These are phyloP conservation scores for Denticeps clupeoides DNA, from an alignment of 2,797 vertebrate species.

Conservation along the genomic window DNA sequence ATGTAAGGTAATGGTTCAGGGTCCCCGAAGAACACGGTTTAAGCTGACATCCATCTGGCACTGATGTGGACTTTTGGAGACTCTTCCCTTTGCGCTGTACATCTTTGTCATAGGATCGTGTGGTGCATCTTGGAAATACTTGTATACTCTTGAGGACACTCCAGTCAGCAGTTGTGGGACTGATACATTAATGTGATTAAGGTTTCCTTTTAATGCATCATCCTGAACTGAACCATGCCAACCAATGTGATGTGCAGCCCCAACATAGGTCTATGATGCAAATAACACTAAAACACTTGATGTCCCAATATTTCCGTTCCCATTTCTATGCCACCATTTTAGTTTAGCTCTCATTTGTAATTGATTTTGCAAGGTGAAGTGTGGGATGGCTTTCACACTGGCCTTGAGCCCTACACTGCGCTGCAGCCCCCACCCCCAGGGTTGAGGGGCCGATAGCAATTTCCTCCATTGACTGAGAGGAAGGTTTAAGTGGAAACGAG, in stretches of 20 bases:
- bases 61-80: conserved; percentile 29
- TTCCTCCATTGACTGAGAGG: conserved; percentile 4
- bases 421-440: conserved; percentile 22
- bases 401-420: background rate
- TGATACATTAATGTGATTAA: conserved; percentile 22
- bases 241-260: conserved; percentile 20
- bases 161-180: conserved; percentile 9
- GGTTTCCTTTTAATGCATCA: conserved; percentile 28
- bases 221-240: conserved; percentile 18
- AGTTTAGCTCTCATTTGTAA: background rate
- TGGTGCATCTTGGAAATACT: too few species aligned
- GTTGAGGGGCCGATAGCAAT: conserved; percentile 12
- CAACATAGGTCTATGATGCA: background rate
- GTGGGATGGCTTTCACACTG: background rate
- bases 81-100: too few species aligned
- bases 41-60: conserved; percentile 31
- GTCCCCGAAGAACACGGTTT: conserved; percentile 27
- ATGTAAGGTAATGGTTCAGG: conserved; percentile 33
- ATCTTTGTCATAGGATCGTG: too few species aligned
- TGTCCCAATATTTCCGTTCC: too few species aligned
- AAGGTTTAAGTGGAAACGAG: conserved; percentile 5
- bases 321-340: background rate
- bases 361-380: background rate
- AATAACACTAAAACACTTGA: background rate
- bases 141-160: too few species aligned